phyloP scores from a whole-genome alignment of 2,797 vertebrate genomes.

The Alauda arvensis region DNA sequence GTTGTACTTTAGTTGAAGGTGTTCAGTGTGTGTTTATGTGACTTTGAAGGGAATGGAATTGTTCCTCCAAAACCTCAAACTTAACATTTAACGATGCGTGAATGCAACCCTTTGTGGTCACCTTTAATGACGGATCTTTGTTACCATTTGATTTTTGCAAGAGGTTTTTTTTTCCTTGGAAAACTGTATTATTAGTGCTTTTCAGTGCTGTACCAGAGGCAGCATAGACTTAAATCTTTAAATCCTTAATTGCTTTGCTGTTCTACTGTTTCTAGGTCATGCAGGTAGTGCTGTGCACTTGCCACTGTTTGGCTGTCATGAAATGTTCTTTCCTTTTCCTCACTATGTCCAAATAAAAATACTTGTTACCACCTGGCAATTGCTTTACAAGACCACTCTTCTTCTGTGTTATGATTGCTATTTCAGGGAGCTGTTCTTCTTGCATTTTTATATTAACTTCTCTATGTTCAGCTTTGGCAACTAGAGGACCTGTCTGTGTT shows the following conservation, averaged over 20 bases:
- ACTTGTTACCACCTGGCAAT: not conserved
- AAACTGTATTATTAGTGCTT: not conserved
- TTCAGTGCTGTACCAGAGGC: not conserved
- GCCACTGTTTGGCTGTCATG: not conserved
- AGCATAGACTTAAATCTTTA: not conserved
- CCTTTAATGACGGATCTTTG: not conserved
- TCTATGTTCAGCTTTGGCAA: not conserved
- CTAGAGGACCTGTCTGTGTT: not conserved
- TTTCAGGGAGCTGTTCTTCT: not conserved
- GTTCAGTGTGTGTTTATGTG: not conserved
- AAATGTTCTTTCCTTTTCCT: not conserved
- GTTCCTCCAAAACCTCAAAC: not conserved
- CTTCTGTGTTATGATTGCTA: not conserved
- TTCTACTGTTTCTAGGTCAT: not conserved
- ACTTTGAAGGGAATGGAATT: not conserved
- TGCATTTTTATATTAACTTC: not conserved
- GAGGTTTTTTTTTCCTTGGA: not conserved
- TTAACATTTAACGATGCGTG: not conserved
- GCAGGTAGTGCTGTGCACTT: not conserved
- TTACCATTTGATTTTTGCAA: not conserved
- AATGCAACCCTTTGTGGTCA: not conserved
- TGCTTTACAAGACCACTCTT: not conserved
- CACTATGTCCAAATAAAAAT: not conserved
- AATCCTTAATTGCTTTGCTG: not conserved
- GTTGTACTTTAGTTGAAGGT: not conserved